Conservation (phyloP, 2,797 vertebrate genomes). For the Parauchenoglanis ngamensis region DNA sequence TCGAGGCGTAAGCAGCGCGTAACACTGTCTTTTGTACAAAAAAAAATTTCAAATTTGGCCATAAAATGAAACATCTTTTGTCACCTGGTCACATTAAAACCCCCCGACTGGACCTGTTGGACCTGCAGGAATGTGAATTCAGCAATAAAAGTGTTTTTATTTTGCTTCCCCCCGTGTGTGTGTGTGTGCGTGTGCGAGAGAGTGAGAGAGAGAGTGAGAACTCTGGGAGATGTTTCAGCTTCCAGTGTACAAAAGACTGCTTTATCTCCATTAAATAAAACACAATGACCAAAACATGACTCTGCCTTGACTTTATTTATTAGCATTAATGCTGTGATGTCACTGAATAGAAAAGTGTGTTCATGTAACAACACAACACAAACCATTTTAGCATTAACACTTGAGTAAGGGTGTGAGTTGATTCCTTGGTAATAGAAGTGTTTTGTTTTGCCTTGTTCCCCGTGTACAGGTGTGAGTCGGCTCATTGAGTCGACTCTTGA, state of each 20-base stretch:
- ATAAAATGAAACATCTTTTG: background rate
- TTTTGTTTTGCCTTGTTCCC: background rate
- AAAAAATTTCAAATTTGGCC: background rate
- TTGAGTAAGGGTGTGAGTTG: background rate
- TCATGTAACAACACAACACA: background rate
- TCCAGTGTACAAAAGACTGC: slow-evolving; percentile 34
- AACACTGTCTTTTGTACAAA: background rate
- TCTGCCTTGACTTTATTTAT: background rate
- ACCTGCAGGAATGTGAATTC: slow-evolving; percentile 18
- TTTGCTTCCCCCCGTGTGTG: background rate
- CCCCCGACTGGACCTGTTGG: background rate
- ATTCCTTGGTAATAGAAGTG: background rate
- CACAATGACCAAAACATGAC: background rate
- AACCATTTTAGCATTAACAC: background rate
- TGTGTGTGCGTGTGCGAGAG: background rate
- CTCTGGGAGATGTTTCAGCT: slow-evolving; percentile 25
- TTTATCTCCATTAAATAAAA: slow-evolving; percentile 46
- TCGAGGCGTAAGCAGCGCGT: background rate
- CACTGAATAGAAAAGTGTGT: background rate
- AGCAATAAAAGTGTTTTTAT: slow-evolving; percentile 25
- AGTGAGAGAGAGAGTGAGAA: too few relatives aligned
- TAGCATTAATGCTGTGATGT: background rate
- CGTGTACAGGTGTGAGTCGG: background rate
- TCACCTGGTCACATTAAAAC: background rate
- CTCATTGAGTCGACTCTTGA: background rate